Conservation (phyloP, 2,797 vertebrate genomes). For the Hylomyscus alleni region DNA sequence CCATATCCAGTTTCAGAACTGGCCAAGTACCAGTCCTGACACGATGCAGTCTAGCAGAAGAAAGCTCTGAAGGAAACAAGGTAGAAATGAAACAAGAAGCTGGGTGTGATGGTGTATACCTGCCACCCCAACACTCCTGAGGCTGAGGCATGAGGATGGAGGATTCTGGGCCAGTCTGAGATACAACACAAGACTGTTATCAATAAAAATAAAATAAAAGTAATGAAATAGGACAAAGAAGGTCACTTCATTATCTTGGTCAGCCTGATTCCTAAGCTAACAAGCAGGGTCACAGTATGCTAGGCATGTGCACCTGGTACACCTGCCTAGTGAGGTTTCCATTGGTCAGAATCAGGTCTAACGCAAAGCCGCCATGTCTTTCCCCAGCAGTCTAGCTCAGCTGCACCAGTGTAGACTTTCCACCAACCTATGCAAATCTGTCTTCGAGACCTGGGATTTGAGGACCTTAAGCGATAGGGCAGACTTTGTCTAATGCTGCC, state of each 20-base stretch:
- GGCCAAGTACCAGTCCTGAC: background rate
- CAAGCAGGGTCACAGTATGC: background rate
- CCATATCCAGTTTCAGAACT: background rate
- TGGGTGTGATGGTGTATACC: background rate
- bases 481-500: background rate
- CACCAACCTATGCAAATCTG: background rate
- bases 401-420: background rate
- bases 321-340: too few species aligned
- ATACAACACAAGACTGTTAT: background rate
- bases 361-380: too few species aligned
- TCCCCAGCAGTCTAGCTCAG: background rate
- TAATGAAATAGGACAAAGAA: background rate
- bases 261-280: background rate
- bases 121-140: background rate
- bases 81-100: background rate
- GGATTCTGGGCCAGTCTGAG: background rate
- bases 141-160: background rate
- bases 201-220: background rate
- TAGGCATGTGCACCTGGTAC: too few species aligned
- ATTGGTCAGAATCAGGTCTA: background rate
- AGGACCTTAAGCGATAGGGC: background rate
- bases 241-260: background rate
- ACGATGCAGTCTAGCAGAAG: background rate
- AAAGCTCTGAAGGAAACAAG: background rate
- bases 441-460: background rate